These are phyloP conservation scores for Pangasius larnaudii DNA, from an alignment of 2,797 vertebrate genomes.

Conservation along the genomic window DNA sequence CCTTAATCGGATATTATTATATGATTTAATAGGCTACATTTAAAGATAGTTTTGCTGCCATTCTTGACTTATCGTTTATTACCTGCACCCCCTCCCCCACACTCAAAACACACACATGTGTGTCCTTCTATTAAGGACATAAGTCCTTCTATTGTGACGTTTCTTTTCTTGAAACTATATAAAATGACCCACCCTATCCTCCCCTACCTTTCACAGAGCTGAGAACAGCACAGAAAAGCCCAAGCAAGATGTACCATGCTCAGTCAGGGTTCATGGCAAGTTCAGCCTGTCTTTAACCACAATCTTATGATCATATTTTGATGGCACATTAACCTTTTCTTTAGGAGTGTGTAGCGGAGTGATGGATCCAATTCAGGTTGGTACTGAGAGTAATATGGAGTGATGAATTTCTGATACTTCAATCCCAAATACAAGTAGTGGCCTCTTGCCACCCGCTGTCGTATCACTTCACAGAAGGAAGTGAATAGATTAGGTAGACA, in stretches of 20 bases:
- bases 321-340: constrained; percentile 66
- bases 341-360: constrained; percentile 55
- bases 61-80: neutral
- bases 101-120: neutral
- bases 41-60: neutral
- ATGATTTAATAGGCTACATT: neutral
- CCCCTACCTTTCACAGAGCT: constrained; percentile 18
- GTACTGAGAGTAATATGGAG: constrained; percentile 50
- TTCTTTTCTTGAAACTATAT: constrained; percentile 28
- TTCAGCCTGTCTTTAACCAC: constrained; percentile 57
- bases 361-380: constrained; percentile 54
- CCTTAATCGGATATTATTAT: neutral
- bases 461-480: constrained; percentile 63
- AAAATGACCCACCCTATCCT: constrained; percentile 33
- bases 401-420: constrained; percentile 56
- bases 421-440: constrained; percentile 50
- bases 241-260: constrained; percentile 17
- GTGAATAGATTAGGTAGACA: constrained; percentile 65
- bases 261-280: constrained; percentile 54
- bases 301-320: constrained; percentile 62
- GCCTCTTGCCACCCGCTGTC: constrained; percentile 53
- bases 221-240: constrained; percentile 16
- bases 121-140: neutral
- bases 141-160: neutral
- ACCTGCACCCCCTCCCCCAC: neutral